phyloP scores from a whole-genome alignment of 2,888 invertebrate species.

The Meteorus cinctellus region DNA sequence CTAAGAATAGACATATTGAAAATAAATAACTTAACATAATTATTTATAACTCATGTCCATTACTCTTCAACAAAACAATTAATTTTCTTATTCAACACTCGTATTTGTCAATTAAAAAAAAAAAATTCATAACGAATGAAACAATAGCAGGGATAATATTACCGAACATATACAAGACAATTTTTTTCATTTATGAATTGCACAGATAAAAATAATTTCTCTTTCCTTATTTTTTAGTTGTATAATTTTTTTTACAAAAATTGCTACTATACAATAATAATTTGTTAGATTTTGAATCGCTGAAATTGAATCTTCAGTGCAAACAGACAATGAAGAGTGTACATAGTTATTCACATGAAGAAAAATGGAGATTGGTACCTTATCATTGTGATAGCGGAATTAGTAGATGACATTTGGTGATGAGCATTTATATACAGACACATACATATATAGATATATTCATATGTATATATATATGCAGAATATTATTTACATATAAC shows the following conservation, averaged over 20 bases:
- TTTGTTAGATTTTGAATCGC: conserved; percentile 16
- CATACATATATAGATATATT: background rate
- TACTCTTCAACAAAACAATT: conserved; percentile 18
- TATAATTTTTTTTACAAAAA: conserved; percentile 26
- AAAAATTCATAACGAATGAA: background rate
- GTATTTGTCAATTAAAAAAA: background rate
- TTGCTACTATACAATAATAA: conserved; percentile 5
- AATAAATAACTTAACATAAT: background rate
- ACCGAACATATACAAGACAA: background rate
- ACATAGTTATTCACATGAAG: conserved; percentile 44
- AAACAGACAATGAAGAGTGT: conserved; percentile 37
- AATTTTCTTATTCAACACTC: conserved; percentile 15
- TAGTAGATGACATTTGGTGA: conserved; percentile 38
- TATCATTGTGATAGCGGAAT: conserved; percentile 39
- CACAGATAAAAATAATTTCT: background rate
- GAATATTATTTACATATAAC: conserved; percentile 17
- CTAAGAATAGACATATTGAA: conserved; percentile 12
- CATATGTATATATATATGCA: background rate
- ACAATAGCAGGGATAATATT: background rate
- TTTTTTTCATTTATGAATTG: background rate
- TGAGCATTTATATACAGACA: conserved; percentile 26
- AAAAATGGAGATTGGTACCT: conserved; percentile 10
- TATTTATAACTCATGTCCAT: conserved; percentile 27
- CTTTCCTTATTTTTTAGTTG: background rate
- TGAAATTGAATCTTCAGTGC: conserved; percentile 29